phyloP scores from a whole-genome alignment of 2,113 vertebrate genomes.

The Dromas ardeola region DNA sequence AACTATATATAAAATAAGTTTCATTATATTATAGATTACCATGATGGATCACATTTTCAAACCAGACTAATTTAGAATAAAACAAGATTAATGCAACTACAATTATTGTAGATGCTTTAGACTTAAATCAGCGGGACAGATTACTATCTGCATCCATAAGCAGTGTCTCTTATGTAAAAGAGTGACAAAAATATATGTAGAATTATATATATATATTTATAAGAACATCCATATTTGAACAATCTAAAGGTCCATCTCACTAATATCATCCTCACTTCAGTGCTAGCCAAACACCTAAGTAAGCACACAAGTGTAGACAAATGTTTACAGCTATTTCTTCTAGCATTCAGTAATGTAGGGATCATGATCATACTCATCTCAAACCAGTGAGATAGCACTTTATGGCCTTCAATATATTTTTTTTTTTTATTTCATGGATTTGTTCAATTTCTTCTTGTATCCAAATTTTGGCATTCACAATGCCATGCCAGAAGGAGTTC shows the following conservation, averaged over 20 bases:
- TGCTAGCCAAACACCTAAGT: not conserved
- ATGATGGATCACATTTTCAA: not conserved
- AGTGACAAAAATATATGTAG: not conserved
- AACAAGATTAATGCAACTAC: not conserved
- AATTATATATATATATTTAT: too few relatives aligned
- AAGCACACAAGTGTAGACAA: not conserved
- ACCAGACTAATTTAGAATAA: not conserved
- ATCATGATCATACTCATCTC: not conserved
- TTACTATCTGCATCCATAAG: not conserved
- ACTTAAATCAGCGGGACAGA: not conserved
- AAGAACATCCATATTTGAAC: not conserved
- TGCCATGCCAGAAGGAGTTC: not conserved
- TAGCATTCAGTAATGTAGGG: not conserved
- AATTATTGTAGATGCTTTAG: not conserved
- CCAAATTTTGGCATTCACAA: not conserved
- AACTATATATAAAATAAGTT: not conserved
- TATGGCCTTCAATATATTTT: not conserved
- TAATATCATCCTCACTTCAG: not conserved
- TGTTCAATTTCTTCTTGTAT: not conserved
- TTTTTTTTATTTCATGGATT: not conserved
- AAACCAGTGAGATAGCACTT: not conserved
- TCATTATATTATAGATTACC: not conserved
- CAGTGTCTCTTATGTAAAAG: not conserved
- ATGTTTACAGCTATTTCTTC: not conserved
- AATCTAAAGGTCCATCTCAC: not conserved